A percentile compares a stretch with the other conserved stretches of the same genome.
phyloP scores from a whole-genome alignment of 2,888 invertebrate species.

The Hoplodrina blanda region DNA sequence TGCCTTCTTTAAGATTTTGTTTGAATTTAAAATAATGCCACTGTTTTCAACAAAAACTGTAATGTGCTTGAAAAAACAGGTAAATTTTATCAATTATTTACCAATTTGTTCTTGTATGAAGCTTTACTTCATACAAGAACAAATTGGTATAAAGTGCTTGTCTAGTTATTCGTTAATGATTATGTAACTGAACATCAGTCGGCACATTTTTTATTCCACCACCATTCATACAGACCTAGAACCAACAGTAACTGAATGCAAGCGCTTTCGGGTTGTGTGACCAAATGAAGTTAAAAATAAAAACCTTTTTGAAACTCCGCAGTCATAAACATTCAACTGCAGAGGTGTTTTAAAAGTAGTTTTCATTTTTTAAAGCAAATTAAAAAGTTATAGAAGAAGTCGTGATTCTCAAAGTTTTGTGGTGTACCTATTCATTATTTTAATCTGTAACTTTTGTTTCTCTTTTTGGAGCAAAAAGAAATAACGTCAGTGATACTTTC shows the following conservation, averaged over 20 bases:
- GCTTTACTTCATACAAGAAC: not conserved
- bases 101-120: no score
- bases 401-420: constrained; percentile 22
- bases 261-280: constrained; percentile 24
- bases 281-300: constrained; percentile 49
- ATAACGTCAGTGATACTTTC: not conserved
- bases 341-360: constrained; percentile 44
- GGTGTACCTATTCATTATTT: constrained; percentile 6
- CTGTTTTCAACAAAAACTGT: not conserved
- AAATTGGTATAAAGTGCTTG: not conserved
- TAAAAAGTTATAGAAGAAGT: constrained; percentile 12
- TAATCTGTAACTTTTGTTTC: not conserved
- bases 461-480: not conserved
- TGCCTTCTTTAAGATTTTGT: not conserved
- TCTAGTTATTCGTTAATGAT: not conserved
- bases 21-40: constrained; percentile 1
- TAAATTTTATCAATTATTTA: no score
- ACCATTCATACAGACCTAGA: not conserved
- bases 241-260: constrained; percentile 14
- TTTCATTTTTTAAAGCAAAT: constrained; percentile 36
- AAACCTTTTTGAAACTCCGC: constrained; percentile 53
- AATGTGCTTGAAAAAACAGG: no score
- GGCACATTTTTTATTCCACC: not conserved
- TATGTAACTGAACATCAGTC: no score
- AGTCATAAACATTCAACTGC: constrained; percentile 42